A percentile compares a stretch with the other conserved stretches of the same genome.
These are phyloP conservation scores for Aradus depressus DNA, from an alignment of 2,888 invertebrate genomes.

Conservation along the genomic window DNA sequence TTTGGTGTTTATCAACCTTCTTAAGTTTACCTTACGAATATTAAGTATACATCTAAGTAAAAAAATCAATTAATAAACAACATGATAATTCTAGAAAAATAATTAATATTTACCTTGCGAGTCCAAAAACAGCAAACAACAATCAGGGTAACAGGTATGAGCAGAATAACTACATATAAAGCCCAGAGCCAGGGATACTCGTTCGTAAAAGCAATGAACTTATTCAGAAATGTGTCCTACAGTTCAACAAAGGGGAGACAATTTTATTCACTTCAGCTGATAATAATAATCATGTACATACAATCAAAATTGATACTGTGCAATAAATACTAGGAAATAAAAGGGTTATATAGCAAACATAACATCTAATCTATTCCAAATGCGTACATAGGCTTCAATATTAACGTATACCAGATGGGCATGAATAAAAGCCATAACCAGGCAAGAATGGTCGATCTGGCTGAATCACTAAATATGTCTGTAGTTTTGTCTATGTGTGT, in stretches of 20 bases:
- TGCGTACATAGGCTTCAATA: not conserved
- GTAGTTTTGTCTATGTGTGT: not conserved
- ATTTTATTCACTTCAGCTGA: slow-evolving; percentile 7
- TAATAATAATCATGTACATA: not conserved
- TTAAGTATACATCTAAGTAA: not conserved
- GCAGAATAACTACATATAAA: slow-evolving; percentile 64
- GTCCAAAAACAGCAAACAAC: slow-evolving; percentile 65
- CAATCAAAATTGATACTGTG: not conserved
- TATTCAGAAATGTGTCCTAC: slow-evolving; percentile 69
- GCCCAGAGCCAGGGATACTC: slow-evolving; percentile 88
- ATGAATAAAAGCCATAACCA: not conserved
- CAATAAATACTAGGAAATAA: not conserved
- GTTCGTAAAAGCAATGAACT: slow-evolving; percentile 62
- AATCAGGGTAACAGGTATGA: slow-evolving; percentile 65
- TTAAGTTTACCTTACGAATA: too few species aligned
- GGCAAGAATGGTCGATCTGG: not conserved
- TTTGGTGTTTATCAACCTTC: too few species aligned
- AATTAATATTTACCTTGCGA: slow-evolving; percentile 17
- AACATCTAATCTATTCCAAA: not conserved
- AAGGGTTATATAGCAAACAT: not conserved
- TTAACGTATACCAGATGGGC: not conserved
- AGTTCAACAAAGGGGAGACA: slow-evolving; percentile 31
- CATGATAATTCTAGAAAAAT: not conserved
- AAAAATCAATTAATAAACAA: not conserved
- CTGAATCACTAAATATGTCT: not conserved